Evolutionary conservation across 2,888 invertebrate genomes (phyloP), one percentile per base, ranked within the genome.

Genomic region (Priocnemis perturbator): DNA sequence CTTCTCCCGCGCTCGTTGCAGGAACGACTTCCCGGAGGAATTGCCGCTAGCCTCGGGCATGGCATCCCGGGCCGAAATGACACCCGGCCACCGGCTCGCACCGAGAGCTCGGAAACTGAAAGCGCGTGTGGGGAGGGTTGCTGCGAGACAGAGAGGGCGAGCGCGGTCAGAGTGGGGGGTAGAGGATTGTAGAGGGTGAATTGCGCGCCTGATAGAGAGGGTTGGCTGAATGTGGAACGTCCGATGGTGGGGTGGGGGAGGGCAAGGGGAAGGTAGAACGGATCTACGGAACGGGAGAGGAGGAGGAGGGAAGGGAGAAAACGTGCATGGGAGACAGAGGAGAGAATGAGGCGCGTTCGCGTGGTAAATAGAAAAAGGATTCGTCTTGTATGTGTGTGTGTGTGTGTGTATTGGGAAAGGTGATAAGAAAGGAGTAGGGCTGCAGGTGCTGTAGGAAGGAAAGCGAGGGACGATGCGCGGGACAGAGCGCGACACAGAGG

Each of bases 1-100:
- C 84, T 90, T 90, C 74, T 89, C 88, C 70, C 90, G 86, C 56
- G 90, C 90, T 77, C 89, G 88, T 74, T 89, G 90, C 67, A 90
- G 85, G 80, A 90, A 86, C 72, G 90, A 89, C 82, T 87, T 88
- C 81, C 84, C 85, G 78, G 84, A 81, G 83, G 83, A 79, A 82
- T 84, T 84, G 77, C 79, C 80, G 68, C 82, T 83, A 77, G 84
- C 85, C 85, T 85, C 87, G 87, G 85, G 85, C 86, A 88, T 87
- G 85, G 82, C 85, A 86, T 87, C 86, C 87, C 87, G 86, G 86
- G 86, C 87, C 82, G 80, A 82, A 87, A 74, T 86, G 85, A 84
- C 76, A 75, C 76, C 76, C 77, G 78, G 79, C 74, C 77, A 78
- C 72, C 76, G 74, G 75, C 77, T 73, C 63, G 74, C 69, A 70